Base-by-base conservation (phyloP, 2,797 vertebrate species). In the Chanos chanos region DNA sequence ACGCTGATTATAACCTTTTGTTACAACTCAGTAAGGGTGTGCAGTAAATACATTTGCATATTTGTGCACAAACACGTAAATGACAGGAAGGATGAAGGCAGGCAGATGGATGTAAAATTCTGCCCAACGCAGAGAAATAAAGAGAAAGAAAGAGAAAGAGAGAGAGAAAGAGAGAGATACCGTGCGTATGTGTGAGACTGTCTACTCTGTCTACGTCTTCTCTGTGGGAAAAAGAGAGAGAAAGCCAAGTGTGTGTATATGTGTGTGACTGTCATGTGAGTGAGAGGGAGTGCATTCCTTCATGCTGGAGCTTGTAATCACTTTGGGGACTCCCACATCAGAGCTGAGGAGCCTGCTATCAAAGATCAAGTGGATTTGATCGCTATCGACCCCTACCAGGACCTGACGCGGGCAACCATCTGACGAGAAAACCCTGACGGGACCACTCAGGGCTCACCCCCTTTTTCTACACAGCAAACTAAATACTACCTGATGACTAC, bases 191-290 rank as follows among this genome's bases (percentile, higher is more conserved):
- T n/a, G n/a, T n/a, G n/a, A n/a, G n/a, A n/a, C n/a, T n/a, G n/a
- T n/a, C n/a, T n/a, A n/a, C n/a, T n/a, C n/a, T n/a, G n/a, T n/a
- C n/a, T n/a, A n/a, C n/a, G n/a, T n/a, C n/a, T n/a, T n/a, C n/a
- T n/a, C n/a, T 13, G 41, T 30, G 27, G 4, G 25, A 15, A 18
- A 16, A 9, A 47, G 18, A 47, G 24, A 52, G 64, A 3, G 18
- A 3, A 7, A 5, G 3, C n/a, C n/a, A n/a, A 3, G 22, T 7
- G n/a, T 28, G 24, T n/a, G 37, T n/a, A 2, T 16, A 27, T 45
- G 54, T 57, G 81, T 80, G 84, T 81, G 83, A 84, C 81, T 78
- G 83, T 87, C 85, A 87, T 87, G 85, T 87, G 85, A 86, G 81
- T 76, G 78, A 69, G 79, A 76, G 73, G 68, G 71, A 39, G 75